phyloP scores from a whole-genome alignment of 2,888 invertebrate genomes.

The Nemotelus nigrinus region DNA sequence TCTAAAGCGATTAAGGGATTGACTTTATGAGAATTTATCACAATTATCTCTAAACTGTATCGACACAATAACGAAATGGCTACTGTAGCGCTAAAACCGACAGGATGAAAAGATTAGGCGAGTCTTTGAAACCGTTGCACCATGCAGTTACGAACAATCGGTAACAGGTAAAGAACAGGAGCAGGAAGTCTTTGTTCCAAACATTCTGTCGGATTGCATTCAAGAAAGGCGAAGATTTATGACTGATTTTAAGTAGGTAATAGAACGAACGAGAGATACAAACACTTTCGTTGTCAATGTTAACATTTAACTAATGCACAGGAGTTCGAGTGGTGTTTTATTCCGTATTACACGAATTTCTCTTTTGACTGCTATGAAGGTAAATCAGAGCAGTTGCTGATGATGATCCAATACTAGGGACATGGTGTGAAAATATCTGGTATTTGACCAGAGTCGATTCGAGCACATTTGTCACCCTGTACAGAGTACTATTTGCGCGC shows the following conservation, averaged over 20 bases:
- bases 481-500: no score
- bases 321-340: neutral
- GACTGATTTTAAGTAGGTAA: conserved; percentile 24
- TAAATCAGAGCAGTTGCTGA: no score
- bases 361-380: no score
- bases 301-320: conserved; percentile 19
- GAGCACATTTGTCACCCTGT: no score
- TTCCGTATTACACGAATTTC: no score
- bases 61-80: conserved; percentile 3
- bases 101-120: conserved; percentile 45
- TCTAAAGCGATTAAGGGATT: conserved; percentile 53
- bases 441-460: no score
- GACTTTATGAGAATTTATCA: conserved; percentile 51
- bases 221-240: conserved; percentile 36
- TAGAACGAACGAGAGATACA: neutral
- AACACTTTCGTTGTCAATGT: conserved; percentile 16
- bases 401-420: no score
- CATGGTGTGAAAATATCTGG: no score
- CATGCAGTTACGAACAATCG: conserved; percentile 4
- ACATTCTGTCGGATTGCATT: conserved; percentile 26
- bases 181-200: conserved; percentile 18
- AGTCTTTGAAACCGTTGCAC: neutral
- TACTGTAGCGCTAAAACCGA: conserved; percentile 19
- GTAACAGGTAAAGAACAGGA: conserved; percentile 17
- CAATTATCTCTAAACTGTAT: conserved; percentile 45